These are phyloP conservation scores for Hirundichthys speculiger DNA, from an alignment of 2,113 vertebrate species.

Conservation along the genomic window DNA sequence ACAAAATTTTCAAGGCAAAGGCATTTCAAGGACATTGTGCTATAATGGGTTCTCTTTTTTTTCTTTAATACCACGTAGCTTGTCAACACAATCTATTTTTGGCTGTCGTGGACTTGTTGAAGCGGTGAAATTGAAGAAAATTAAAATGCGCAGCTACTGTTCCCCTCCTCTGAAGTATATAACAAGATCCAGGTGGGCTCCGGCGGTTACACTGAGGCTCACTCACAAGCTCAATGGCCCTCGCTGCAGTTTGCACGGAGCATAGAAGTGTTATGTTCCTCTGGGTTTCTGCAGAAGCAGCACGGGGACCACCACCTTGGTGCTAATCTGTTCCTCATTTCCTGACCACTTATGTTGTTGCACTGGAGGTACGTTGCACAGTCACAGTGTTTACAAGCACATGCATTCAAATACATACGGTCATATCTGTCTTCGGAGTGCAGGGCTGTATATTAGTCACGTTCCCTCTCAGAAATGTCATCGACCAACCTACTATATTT, in stretches of 20 bases:
- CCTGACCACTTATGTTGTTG: conserved; percentile 13
- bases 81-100: conserved; percentile 20
- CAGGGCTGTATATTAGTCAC: conserved; percentile 64
- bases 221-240: conserved; percentile 38
- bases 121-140: conserved; percentile 44
- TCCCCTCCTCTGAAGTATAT: conserved; percentile 43
- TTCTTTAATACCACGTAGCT: conserved; percentile 16
- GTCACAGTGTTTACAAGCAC: neutral
- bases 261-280: conserved; percentile 64
- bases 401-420: conserved; percentile 8
- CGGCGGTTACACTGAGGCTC: conserved; percentile 7
- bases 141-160: conserved; percentile 59
- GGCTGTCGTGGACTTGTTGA: conserved; percentile 40
- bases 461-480: conserved; percentile 51
- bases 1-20: conserved; percentile 20
- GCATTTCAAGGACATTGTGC: conserved; percentile 10
- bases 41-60: neutral
- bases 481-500: conserved; percentile 51
- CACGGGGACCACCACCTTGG: conserved; percentile 49
- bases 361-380: conserved; percentile 1
- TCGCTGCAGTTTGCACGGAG: conserved; percentile 28
- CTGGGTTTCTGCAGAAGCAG: conserved; percentile 37
- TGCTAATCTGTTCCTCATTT: conserved; percentile 46
- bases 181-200: conserved; percentile 69
- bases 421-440: conserved; percentile 43